Conservation (phyloP, 1,140 invertebrate species). For the Drosophila grimshawi region DNA sequence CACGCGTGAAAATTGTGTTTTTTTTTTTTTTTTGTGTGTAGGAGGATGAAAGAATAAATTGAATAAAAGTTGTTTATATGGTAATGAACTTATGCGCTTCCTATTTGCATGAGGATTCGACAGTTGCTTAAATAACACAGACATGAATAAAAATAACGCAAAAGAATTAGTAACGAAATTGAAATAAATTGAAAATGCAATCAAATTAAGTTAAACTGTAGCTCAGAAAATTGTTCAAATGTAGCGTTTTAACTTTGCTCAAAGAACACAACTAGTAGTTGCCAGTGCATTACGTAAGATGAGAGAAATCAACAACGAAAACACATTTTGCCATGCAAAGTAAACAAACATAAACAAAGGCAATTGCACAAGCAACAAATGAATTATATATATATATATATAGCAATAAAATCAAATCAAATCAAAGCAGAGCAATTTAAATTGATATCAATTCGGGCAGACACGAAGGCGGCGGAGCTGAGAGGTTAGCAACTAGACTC, state of each 20-base stretch:
- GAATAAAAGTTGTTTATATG: constrained; percentile 66
- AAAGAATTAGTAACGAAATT: constrained; percentile 2
- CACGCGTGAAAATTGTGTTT: constrained; percentile 53
- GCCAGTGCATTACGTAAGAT: constrained; percentile 59
- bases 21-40: constrained; percentile 44
- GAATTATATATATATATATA: constrained; percentile 24
- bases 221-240: constrained; percentile 21
- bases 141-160: constrained; percentile 22
- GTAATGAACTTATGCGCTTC: constrained; percentile 50
- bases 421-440: constrained; percentile 43
- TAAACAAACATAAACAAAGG: constrained; percentile 25
- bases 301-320: background rate
- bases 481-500: constrained; percentile 20
- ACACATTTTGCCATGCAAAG: constrained; percentile 8
- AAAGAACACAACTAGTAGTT: background rate
- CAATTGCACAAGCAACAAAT: constrained; percentile 35
- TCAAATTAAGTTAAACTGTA: background rate
- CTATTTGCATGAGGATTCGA: constrained; percentile 52
- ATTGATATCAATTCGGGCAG: constrained; percentile 71
- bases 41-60: constrained; percentile 8
- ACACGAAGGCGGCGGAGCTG: background rate
- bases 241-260: too few relatives aligned
- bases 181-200: background rate
- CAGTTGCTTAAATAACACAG: constrained; percentile 19
- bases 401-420: constrained; percentile 44